phyloP scores from a whole-genome alignment of 2,888 invertebrate genomes.

The Ennomos quercinarius region DNA sequence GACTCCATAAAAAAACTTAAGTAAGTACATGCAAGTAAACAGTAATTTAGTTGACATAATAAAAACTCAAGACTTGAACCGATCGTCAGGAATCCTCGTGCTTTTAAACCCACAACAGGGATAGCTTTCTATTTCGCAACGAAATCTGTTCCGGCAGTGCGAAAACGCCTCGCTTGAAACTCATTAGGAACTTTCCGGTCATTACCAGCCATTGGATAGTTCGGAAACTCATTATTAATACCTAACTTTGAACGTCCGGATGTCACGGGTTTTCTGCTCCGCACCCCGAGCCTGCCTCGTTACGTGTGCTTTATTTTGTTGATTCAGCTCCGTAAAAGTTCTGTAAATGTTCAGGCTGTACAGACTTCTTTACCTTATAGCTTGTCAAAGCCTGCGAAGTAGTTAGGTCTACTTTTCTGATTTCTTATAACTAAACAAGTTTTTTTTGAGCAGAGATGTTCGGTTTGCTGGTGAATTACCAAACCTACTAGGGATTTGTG shows the following conservation, averaged over 20 bases:
- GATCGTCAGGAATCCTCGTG: neutral
- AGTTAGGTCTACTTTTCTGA: too few relatives aligned
- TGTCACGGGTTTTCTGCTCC: conserved; percentile 18
- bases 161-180: conserved; percentile 29
- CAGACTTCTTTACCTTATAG: too few relatives aligned
- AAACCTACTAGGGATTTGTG: too few relatives aligned
- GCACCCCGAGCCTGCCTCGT: neutral
- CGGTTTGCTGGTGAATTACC: too few relatives aligned
- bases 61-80: too few relatives aligned
- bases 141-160: conserved; percentile 17
- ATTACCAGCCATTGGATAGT: conserved; percentile 32
- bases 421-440: too few relatives aligned
- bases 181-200: conserved; percentile 26
- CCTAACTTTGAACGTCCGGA: conserved; percentile 25
- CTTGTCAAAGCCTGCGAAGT: too few relatives aligned
- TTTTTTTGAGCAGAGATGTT: too few relatives aligned
- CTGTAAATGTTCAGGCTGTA: neutral
- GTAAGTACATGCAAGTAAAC: too few relatives aligned
- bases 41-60: too few relatives aligned
- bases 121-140: conserved; percentile 8
- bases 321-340: neutral
- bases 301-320: conserved; percentile 19
- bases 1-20: conserved; percentile 7
- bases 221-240: conserved; percentile 37
- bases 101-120: conserved; percentile 4